Conservation (phyloP, 2,113 vertebrate genomes). For the Strix aluco region DNA sequence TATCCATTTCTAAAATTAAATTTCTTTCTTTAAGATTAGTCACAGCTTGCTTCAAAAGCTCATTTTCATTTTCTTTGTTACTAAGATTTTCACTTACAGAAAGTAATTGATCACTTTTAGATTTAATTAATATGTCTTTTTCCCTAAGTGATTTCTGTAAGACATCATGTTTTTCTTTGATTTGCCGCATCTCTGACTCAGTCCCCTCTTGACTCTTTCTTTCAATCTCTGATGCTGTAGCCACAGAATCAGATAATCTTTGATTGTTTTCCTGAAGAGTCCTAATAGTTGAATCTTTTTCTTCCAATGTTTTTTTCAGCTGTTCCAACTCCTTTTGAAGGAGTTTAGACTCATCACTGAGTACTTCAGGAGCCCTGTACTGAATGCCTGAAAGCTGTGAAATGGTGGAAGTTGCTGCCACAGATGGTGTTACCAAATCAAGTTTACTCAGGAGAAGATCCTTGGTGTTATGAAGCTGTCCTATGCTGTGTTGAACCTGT, state of each 20-base stretch:
- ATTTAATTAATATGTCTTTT: constrained; percentile 96
- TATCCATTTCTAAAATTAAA: constrained; percentile 89
- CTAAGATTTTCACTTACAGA: constrained; percentile 85
- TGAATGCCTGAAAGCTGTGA: constrained; percentile 1
- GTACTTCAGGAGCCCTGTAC: neutral
- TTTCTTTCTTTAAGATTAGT: constrained; percentile 95
- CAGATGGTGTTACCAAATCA: constrained; percentile 76
- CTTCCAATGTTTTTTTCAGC: constrained; percentile 76
- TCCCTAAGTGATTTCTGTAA: constrained; percentile 89
- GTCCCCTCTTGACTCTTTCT: constrained; percentile 75
- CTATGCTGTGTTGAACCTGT: constrained; percentile 91
- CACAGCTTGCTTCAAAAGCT: constrained; percentile 93
- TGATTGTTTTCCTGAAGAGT: constrained; percentile 95
- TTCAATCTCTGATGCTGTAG: constrained; percentile 80
- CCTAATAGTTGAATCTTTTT: constrained; percentile 82
- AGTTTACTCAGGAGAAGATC: constrained; percentile 89
- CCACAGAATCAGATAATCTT: constrained; percentile 83
- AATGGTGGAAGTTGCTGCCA: neutral
- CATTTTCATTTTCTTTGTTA: constrained; percentile 92
- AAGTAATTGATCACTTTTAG: constrained; percentile 88
- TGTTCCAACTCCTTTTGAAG: constrained; percentile 74
- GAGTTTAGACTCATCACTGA: constrained; percentile 49
- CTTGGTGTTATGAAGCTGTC: constrained; percentile 88
- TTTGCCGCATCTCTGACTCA: constrained; percentile 79
- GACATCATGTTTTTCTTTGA: constrained; percentile 81